A percentile compares a stretch with the other conserved stretches of the same genome.
Conservation (phyloP, 2,888 invertebrate species). For the Ischnus inquisitorius region DNA sequence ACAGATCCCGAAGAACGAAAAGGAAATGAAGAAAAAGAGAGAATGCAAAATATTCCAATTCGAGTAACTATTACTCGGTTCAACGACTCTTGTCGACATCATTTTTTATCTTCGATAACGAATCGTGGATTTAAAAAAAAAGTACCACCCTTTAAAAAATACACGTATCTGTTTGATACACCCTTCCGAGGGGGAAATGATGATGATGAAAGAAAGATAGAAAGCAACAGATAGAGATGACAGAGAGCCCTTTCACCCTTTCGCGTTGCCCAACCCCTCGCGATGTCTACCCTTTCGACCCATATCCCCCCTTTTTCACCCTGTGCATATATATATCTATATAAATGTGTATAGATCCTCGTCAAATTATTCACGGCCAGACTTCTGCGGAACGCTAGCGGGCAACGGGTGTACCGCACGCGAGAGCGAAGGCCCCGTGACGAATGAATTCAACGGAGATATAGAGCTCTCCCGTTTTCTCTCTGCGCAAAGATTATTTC, state of each 20-base stretch:
- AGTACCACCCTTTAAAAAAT: too few relatives aligned
- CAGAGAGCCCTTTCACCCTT: slow-evolving; percentile 54
- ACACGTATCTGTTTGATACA: slow-evolving; percentile 51
- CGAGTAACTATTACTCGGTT: background rate
- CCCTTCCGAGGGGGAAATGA: slow-evolving; percentile 20
- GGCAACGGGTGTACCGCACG: slow-evolving; percentile 31
- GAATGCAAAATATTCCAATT: too few relatives aligned
- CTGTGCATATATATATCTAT: background rate
- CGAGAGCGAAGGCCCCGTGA: slow-evolving; percentile 60
- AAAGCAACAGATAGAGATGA: slow-evolving; percentile 53
- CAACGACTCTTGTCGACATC: background rate
- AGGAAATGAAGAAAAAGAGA: too few relatives aligned
- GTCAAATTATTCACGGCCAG: slow-evolving; percentile 68
- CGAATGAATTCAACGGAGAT: slow-evolving; percentile 65
- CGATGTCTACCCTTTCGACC: slow-evolving; percentile 58
- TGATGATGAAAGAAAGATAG: slow-evolving; percentile 7
- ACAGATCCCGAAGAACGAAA: too few relatives aligned
- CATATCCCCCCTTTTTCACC: slow-evolving; percentile 36
- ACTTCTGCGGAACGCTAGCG: slow-evolving; percentile 6
- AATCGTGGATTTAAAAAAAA: background rate
- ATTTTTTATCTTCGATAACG: too few relatives aligned
- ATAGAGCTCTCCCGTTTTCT: background rate
- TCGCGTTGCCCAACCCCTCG: slow-evolving; percentile 11
- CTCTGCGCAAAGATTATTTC: slow-evolving; percentile 67
- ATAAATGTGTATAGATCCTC: slow-evolving; percentile 30